A percentile compares a stretch with the other conserved stretches of the same genome.
These are phyloP conservation scores for Drosophila nigricruria DNA, from an alignment of 2,888 invertebrate genomes.

Conservation along the genomic window DNA sequence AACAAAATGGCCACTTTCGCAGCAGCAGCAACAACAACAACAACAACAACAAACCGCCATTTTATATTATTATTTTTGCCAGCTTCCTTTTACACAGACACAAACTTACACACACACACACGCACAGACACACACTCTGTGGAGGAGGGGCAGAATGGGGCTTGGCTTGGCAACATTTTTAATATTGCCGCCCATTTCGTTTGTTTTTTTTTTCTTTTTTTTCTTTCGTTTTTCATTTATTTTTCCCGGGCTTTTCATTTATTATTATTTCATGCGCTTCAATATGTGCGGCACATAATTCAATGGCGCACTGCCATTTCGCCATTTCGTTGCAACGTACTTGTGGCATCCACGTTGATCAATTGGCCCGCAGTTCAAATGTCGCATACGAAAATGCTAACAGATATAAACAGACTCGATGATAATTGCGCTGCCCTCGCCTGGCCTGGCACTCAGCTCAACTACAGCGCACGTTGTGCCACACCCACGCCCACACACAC, in stretches of 20 bases:
- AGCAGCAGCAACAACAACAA: conserved; percentile 21
- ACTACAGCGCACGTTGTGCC: conserved; percentile 37
- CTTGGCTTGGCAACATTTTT: conserved; percentile 61
- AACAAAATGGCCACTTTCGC: conserved; percentile 67
- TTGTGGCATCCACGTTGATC: conserved; percentile 36
- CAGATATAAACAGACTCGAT: conserved; percentile 49
- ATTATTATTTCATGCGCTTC: conserved; percentile 49
- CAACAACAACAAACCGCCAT: conserved; percentile 54
- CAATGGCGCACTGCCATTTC: conserved; percentile 52
- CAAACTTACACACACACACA: conserved; percentile 19
- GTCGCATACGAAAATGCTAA: conserved; percentile 46
- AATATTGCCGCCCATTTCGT: conserved; percentile 60
- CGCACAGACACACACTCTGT: conserved; percentile 10
- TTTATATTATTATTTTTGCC: conserved; percentile 74
- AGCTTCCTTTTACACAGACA: conserved; percentile 42
- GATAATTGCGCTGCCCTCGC: conserved; percentile 50
- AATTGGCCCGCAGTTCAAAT: conserved; percentile 54
- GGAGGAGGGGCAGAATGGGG: neutral
- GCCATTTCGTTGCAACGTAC: conserved; percentile 48
- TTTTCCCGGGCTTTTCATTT: conserved; percentile 32
- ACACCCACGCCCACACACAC: conserved; percentile 71
- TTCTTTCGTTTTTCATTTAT: conserved; percentile 24
- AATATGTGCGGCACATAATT: conserved; percentile 69
- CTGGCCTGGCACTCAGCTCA: conserved; percentile 16
- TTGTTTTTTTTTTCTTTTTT: conserved; percentile 25